Conservation (phyloP, 2,113 vertebrate species). For the Oceanodroma tethys region DNA sequence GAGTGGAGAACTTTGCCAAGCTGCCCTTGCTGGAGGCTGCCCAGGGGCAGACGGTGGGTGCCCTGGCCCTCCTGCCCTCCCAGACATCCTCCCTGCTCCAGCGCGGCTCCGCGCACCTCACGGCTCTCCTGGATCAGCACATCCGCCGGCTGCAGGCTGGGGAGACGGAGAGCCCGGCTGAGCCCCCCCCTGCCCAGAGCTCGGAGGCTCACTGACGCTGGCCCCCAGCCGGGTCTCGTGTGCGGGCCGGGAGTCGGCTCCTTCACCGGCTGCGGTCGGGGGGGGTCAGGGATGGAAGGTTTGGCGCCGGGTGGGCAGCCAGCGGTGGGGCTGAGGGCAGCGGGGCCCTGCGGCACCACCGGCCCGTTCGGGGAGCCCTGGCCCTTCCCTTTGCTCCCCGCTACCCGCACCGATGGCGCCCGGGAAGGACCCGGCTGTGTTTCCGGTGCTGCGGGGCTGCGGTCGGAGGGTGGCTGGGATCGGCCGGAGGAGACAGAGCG, state of each 20-base stretch:
- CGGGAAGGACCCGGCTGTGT: fast-evolving
- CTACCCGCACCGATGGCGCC: fast-evolving
- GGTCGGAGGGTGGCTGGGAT: fast-evolving
- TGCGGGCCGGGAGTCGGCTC: fast-evolving
- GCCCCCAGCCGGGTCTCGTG: not conserved
- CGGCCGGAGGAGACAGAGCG: fast-evolving
- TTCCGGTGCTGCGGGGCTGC: not conserved
- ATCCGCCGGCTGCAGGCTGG: constrained; percentile 64
- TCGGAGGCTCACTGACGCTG: not conserved
- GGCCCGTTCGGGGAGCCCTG: fast-evolving
- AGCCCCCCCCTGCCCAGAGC: not conserved
- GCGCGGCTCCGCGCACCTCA: constrained; percentile 72
- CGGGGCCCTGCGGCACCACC: not conserved
- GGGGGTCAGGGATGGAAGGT: fast-evolving
- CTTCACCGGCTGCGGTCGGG: fast-evolving
- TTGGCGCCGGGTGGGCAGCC: not conserved
- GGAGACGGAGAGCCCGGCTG: fast-evolving
- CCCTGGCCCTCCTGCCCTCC: constrained; percentile 74
- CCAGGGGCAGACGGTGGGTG: constrained; percentile 80
- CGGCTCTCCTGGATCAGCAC: constrained; percentile 81
- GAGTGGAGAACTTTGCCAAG: constrained; percentile 80
- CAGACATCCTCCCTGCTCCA: constrained; percentile 79
- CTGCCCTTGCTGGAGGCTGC: constrained; percentile 73
- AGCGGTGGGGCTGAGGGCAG: fast-evolving
- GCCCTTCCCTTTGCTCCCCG: not conserved